Percentiles rank a stretch among this genome's conserved stretches.
phyloP scores from a whole-genome alignment of 2,888 invertebrate genomes.

The Plemyria rubiginata region DNA sequence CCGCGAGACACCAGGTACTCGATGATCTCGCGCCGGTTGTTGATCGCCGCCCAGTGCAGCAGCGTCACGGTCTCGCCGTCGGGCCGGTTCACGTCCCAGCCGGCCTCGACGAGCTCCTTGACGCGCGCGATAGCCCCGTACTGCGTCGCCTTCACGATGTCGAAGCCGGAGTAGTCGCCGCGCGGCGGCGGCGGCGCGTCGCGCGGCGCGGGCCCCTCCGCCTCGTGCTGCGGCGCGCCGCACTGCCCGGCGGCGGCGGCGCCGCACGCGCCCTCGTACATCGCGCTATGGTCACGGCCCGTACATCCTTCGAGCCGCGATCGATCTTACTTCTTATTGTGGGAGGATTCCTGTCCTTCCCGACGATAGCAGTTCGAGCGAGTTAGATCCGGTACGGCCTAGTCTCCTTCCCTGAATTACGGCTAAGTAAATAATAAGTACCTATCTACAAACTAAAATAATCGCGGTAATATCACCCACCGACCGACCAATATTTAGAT shows the following conservation, averaged over 20 bases:
- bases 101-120: slow-evolving; percentile 95
- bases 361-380: too few species aligned
- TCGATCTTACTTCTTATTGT: not conserved
- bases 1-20: slow-evolving; percentile 93
- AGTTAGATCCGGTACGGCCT: too few species aligned
- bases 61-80: slow-evolving; percentile 98
- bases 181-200: slow-evolving; percentile 86
- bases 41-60: slow-evolving; percentile 99
- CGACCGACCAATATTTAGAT: too few species aligned
- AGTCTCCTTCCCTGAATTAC: too few species aligned
- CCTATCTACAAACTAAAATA: too few species aligned
- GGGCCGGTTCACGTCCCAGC: slow-evolving; percentile 97
- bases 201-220: slow-evolving; percentile 85
- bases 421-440: too few species aligned
- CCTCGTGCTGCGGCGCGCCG: slow-evolving; percentile 86
- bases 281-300: slow-evolving; percentile 46
- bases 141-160: slow-evolving; percentile 98
- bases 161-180: slow-evolving; percentile 91
- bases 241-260: slow-evolving; percentile 88
- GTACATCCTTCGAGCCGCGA: slow-evolving; percentile 1
- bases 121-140: slow-evolving; percentile 95
- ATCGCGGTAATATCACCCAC: too few species aligned
- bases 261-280: slow-evolving; percentile 90
- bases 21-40: slow-evolving; percentile 97
- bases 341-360: too few species aligned